A percentile compares a stretch with the other conserved stretches of the same genome.
These are phyloP conservation scores for Heliconius eleuchia DNA, from an alignment of 1,140 invertebrate species.

Conservation along the genomic window DNA sequence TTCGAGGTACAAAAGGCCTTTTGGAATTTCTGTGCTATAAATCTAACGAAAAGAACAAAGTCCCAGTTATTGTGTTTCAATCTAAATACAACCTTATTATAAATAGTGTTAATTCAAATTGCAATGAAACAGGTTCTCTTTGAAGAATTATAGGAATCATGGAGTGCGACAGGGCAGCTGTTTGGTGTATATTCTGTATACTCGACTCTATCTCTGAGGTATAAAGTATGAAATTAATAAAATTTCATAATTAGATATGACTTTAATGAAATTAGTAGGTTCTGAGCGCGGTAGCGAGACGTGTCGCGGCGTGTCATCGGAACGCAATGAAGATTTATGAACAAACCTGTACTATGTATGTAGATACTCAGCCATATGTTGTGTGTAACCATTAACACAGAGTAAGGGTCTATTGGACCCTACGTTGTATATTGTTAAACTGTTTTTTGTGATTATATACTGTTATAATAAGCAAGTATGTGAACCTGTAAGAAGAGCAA, in stretches of 20 bases:
- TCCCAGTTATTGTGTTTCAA: slow-evolving; percentile 47
- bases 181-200: slow-evolving; percentile 5
- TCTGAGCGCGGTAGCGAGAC: slow-evolving; percentile 74
- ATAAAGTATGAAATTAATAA: slow-evolving; percentile 35
- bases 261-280: slow-evolving; percentile 42
- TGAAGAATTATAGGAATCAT: slow-evolving; percentile 54
- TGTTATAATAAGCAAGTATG: not conserved
- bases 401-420: slow-evolving; percentile 11
- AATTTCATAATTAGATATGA: slow-evolving; percentile 40
- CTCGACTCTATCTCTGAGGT: not conserved
- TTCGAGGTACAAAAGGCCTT: slow-evolving; percentile 43
- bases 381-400: slow-evolving; percentile 5
- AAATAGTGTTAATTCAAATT: slow-evolving; percentile 46
- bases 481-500: not conserved
- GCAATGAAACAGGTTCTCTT: slow-evolving; percentile 41
- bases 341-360: slow-evolving; percentile 56
- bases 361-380: slow-evolving; percentile 49
- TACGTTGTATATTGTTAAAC: slow-evolving; percentile 41
- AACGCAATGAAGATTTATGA: slow-evolving; percentile 81
- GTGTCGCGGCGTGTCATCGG: slow-evolving; percentile 78
- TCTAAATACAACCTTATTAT: slow-evolving; percentile 55
- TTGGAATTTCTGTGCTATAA: slow-evolving; percentile 48
- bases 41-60: slow-evolving; percentile 74
- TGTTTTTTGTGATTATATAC: not conserved
- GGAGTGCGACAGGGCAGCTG: slow-evolving; percentile 54